Conservation (phyloP, 2,113 vertebrate species). For the Ptilonorhynchus violaceus region DNA sequence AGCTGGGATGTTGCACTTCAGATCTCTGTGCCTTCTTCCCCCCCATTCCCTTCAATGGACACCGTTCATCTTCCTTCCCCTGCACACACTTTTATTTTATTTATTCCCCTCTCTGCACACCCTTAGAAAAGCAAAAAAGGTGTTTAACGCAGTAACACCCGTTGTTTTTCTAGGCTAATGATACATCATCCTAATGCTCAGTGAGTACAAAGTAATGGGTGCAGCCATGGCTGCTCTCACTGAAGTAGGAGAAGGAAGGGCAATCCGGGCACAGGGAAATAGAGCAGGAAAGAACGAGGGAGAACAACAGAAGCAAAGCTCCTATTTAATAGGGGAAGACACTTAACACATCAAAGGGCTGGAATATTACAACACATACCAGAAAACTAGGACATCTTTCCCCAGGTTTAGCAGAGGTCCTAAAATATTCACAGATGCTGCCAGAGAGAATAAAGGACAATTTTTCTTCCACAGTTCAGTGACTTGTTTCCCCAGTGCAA, state of each 20-base stretch:
- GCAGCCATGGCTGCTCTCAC: neutral
- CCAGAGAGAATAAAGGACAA: neutral
- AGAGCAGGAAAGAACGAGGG: neutral
- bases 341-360: neutral
- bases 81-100: neutral
- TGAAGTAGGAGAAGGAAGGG: neutral
- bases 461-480: neutral
- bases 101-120: neutral
- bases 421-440: neutral
- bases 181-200: neutral
- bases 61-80: neutral
- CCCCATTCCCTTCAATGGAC: neutral
- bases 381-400: slow-evolving; percentile 7
- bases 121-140: neutral
- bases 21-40: neutral
- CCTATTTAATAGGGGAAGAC: neutral
- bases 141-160: neutral
- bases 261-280: neutral
- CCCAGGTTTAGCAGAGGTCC: neutral
- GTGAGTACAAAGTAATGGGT: neutral
- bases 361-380: neutral
- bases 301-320: neutral
- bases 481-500: neutral
- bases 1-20: neutral
- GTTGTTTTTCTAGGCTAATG: neutral